Base-by-base conservation (phyloP, 2,888 invertebrate genomes). In the Halictus quadricinctus region DNA sequence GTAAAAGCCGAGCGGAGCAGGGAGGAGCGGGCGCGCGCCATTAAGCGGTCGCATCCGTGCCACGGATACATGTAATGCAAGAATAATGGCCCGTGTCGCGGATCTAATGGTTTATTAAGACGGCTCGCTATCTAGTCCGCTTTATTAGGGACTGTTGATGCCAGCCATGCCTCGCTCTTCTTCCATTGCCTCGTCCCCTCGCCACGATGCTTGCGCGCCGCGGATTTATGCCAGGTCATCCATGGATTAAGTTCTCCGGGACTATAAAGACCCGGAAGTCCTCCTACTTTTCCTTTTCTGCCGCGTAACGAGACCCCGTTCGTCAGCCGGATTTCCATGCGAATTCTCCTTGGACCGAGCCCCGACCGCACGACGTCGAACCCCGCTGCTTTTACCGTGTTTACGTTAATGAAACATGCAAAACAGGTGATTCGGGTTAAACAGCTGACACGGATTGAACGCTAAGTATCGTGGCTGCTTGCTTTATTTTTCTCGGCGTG, bases 51-150 rank as follows among this genome's bases (percentile, higher is more conserved):
- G 70, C 74, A 64, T 72, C 72, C 64, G 72, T 74, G 79, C 66
- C 85, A 66, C 58, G 80, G 66, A 43, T 73, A 64, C 81, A 25
- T 74, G 75, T 79, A 74, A 85, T 76, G 79, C 76, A 74, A 79
- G 81, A 74, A 72, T 76, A 80, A 80, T 72, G 64, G 64, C 43
- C 58, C 48, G 66, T 60, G 72, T 72, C 79, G 64, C 54, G 66
- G 48, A 43, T 76, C 72, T 73, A 70, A 75, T 73, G 76, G 48
- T 74, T 84, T 60, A 74, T 84, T 77, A 83, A 77, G 43, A 58
- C 50, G 29, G 18, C 72, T 76, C n/a, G 54, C n/a, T 15, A 25
- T 60, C 50, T 41, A 41, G 18, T 41, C 25, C 64, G 64, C 64
- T 64, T 64, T 64, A 64, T 64, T 43, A 66, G 64, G 29, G 18